These are phyloP conservation scores for Monodelphis domestica DNA, from an alignment of 2,797 vertebrate genomes.

Conservation along the genomic window DNA sequence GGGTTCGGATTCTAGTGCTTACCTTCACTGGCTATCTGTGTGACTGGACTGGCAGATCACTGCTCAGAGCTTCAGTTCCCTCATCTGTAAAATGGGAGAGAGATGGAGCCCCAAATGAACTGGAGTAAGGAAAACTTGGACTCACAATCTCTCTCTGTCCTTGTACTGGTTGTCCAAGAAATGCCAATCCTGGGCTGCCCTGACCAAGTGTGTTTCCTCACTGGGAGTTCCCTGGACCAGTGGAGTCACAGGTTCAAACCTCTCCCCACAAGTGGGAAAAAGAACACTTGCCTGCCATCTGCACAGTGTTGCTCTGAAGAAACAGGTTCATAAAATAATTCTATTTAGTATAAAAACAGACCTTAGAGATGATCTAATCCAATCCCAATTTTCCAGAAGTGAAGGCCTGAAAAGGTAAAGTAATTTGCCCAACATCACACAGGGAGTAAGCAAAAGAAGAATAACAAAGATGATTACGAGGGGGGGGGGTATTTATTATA, in stretches of 20 bases:
- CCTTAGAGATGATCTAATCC: not conserved
- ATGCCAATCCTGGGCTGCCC: not conserved
- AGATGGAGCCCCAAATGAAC: too few relatives aligned
- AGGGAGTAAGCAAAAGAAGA: not conserved
- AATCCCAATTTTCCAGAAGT: not conserved
- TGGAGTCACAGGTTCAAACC: not conserved
- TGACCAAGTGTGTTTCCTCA: not conserved
- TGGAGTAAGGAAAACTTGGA: not conserved
- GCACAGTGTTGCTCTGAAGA: not conserved
- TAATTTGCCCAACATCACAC: not conserved
- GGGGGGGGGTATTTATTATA: too few relatives aligned
- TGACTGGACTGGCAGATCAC: not conserved
- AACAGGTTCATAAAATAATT: not conserved
- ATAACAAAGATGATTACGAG: not conserved
- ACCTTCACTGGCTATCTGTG: not conserved
- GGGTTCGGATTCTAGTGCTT: not conserved
- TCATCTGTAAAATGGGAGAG: not conserved
- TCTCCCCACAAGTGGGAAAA: not conserved
- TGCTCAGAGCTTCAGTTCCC: not conserved
- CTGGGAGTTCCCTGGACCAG: not conserved
- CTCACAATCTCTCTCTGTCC: not conserved
- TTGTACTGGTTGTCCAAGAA: not conserved
- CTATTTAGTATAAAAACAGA: not conserved
- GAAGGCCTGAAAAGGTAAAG: not conserved
- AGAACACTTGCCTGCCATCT: not conserved